Conservation (phyloP, 2,113 vertebrate genomes). For the Oncorhynchus nerka region DNA sequence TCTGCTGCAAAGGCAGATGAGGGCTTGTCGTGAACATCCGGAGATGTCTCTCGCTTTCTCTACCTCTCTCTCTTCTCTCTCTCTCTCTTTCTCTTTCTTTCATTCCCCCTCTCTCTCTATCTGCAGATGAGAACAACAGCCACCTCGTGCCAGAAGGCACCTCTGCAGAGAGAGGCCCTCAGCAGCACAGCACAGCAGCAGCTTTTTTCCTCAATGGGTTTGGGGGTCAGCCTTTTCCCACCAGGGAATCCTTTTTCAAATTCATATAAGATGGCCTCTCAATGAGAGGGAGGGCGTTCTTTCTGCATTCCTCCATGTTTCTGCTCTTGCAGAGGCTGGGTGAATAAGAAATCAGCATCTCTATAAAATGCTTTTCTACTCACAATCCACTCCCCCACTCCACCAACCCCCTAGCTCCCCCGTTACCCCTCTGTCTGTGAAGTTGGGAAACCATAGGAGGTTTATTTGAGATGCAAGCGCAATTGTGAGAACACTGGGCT, state of each 20-base stretch:
- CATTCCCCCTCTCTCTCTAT: too few species aligned
- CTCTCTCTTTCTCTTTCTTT: too few species aligned
- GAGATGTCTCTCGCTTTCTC: constrained; percentile 28
- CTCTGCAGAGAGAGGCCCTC: constrained; percentile 29
- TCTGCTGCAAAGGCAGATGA: constrained; percentile 61
- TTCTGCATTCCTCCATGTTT: constrained; percentile 66
- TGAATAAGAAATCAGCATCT: constrained; percentile 81
- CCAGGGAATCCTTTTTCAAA: constrained; percentile 78
- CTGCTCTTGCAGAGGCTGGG: constrained; percentile 55
- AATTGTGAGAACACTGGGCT: constrained; percentile 69
- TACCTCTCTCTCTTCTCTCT: constrained; percentile 5
- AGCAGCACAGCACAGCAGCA: constrained; percentile 21
- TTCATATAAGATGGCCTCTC: constrained; percentile 78
- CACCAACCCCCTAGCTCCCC: constrained; percentile 35
- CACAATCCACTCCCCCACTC: constrained; percentile 18
- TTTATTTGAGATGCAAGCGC: constrained; percentile 66
- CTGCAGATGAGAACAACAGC: constrained; percentile 61
- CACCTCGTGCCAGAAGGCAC: constrained; percentile 40
- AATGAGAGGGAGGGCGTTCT: constrained; percentile 70
- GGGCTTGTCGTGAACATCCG: constrained; percentile 69
- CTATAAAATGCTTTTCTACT: constrained; percentile 68
- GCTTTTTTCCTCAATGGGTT: constrained; percentile 74
- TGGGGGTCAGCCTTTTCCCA: constrained; percentile 88
- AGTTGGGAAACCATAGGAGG: constrained; percentile 71
- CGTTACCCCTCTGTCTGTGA: constrained; percentile 62